Conservation (phyloP, 2,113 vertebrate genomes). For the Corvus moneduloides region DNA sequence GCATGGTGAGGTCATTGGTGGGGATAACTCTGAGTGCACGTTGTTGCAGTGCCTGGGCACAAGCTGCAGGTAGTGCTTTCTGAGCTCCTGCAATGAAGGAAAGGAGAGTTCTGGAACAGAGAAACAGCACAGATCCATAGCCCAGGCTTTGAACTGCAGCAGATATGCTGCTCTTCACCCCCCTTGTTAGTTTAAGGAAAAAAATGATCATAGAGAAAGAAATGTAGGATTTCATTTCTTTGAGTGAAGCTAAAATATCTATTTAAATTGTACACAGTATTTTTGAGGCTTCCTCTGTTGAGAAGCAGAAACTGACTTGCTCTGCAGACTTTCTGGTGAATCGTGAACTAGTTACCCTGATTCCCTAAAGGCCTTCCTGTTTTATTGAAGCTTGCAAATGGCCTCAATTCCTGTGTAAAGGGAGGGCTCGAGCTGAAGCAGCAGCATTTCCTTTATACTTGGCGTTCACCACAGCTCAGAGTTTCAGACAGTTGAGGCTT, state of each 20-base stretch:
- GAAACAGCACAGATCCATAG: not conserved
- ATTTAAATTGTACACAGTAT: not conserved
- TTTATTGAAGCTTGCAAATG: not conserved
- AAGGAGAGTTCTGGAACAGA: not conserved
- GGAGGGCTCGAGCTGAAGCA: not conserved
- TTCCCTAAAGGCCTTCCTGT: not conserved
- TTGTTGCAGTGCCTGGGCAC: not conserved
- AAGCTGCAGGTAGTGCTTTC: not conserved
- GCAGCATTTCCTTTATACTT: not conserved
- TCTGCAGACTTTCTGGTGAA: not conserved
- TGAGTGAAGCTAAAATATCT: not conserved
- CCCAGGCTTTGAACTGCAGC: not conserved
- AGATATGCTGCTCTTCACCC: not conserved
- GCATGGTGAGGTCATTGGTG: fast-evolving
- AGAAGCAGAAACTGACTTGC: not conserved
- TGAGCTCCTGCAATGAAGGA: not conserved
- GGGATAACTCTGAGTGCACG: fast-evolving
- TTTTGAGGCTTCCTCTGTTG: not conserved
- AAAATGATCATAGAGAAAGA: not conserved
- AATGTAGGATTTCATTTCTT: not conserved
- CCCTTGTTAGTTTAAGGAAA: not conserved
- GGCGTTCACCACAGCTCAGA: not conserved
- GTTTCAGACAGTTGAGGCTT: fast-evolving
- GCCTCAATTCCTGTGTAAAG: not conserved
- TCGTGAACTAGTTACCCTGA: not conserved